phyloP scores from a whole-genome alignment of 1,140 invertebrate species.

The Temnothorax longispinosus region DNA sequence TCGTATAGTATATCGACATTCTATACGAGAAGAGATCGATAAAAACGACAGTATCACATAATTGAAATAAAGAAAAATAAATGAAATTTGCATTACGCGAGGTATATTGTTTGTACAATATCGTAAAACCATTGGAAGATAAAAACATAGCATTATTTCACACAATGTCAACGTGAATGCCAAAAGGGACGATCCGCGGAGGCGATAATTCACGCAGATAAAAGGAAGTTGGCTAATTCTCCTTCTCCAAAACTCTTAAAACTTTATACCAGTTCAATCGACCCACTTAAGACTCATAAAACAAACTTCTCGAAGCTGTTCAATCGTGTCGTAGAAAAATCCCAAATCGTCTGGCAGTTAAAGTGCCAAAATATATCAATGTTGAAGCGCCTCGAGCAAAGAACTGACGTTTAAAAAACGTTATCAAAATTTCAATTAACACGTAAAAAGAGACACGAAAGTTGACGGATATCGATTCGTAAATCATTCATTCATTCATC shows the following conservation, averaged over 20 bases:
- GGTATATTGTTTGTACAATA: not conserved
- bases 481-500: not conserved
- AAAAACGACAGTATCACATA: not conserved
- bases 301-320: slow-evolving; percentile 55
- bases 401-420: not conserved
- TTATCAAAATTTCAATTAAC: not conserved
- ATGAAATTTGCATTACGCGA: slow-evolving; percentile 1
- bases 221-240: slow-evolving; percentile 57
- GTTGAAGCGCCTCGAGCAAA: not conserved
- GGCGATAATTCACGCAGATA: slow-evolving; percentile 55
- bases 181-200: slow-evolving; percentile 18
- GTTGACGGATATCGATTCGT: not conserved
- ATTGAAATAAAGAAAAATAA: not conserved
- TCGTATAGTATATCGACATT: slow-evolving; percentile 34
- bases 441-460: not conserved
- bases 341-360: slow-evolving; percentile 13
- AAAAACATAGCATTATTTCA: slow-evolving; percentile 3
- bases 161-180: not conserved
- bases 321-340: slow-evolving; percentile 54
- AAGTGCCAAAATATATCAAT: slow-evolving; percentile 40
- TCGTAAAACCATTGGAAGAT: not conserved
- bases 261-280: slow-evolving; percentile 56
- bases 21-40: slow-evolving; percentile 1
- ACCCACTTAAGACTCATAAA: slow-evolving; percentile 58
- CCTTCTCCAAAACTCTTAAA: slow-evolving; percentile 29